Conservation (phyloP, 2,113 vertebrate genomes). For the Azemiops feae region DNA sequence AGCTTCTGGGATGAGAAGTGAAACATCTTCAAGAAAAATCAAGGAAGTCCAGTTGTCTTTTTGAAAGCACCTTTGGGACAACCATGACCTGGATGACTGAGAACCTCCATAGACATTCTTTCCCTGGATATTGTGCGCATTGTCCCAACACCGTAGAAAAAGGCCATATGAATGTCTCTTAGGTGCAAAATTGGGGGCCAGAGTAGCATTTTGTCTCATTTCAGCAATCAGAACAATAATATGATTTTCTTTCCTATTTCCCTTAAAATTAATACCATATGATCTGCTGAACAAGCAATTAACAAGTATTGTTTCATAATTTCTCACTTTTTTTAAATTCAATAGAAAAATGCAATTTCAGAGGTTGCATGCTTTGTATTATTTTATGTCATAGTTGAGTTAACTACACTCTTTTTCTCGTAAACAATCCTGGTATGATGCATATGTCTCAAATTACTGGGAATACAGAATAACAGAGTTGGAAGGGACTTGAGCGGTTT, state of each 20-base stretch:
- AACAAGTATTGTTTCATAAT: neutral
- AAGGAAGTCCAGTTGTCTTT: neutral
- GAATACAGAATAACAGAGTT: neutral
- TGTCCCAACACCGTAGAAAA: neutral
- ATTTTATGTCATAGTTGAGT: neutral
- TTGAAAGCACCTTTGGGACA: neutral
- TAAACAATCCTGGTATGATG: neutral
- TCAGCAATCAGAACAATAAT: neutral
- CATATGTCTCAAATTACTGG: neutral
- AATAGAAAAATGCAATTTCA: neutral
- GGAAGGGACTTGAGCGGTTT: neutral
- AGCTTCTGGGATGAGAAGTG: too few species aligned
- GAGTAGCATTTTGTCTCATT: neutral
- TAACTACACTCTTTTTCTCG: neutral
- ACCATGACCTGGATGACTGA: neutral
- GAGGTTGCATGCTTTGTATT: neutral
- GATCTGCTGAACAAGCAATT: neutral
- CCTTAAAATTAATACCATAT: neutral
- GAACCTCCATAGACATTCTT: neutral
- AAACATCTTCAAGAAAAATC: neutral
- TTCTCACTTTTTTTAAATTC: neutral
- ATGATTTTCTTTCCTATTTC: neutral
- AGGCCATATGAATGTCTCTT: neutral
- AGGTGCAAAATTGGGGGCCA: neutral
- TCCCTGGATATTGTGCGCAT: neutral